Conservation (phyloP, 2,888 invertebrate genomes). For the Drosophila picticornis region DNA sequence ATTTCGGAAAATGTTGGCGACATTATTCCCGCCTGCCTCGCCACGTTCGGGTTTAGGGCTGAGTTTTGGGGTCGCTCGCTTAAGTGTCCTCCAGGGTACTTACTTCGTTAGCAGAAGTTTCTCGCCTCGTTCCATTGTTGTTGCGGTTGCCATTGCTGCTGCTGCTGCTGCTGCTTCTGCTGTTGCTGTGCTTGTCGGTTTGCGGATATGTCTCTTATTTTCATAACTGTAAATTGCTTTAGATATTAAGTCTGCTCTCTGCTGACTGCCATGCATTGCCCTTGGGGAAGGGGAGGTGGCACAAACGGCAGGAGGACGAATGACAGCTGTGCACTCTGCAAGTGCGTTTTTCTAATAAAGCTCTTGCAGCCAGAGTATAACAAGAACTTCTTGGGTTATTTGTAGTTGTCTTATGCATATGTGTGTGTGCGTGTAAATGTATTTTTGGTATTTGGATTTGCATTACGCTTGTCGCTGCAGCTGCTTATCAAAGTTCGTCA, state of each 20-base stretch:
- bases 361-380: slow-evolving; percentile 58
- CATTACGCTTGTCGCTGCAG: slow-evolving; percentile 17
- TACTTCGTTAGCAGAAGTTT: slow-evolving; percentile 81
- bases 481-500: slow-evolving; percentile 36
- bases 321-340: slow-evolving; percentile 45
- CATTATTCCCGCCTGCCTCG: slow-evolving; percentile 64
- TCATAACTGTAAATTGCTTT: slow-evolving; percentile 84
- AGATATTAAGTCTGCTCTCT: slow-evolving; percentile 80
- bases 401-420: slow-evolving; percentile 10
- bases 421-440: slow-evolving; percentile 7
- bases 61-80: slow-evolving; percentile 70
- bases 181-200: slow-evolving; percentile 65
- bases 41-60: slow-evolving; percentile 26
- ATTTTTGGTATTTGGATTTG: slow-evolving; percentile 20
- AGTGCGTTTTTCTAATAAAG: slow-evolving; percentile 59
- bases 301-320: background rate
- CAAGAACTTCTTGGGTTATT: slow-evolving; percentile 44
- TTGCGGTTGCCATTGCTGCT: slow-evolving; percentile 31
- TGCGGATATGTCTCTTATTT: slow-evolving; percentile 83
- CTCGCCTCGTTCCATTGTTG: slow-evolving; percentile 58
- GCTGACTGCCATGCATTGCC: slow-evolving; percentile 39
- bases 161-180: background rate
- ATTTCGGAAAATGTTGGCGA: slow-evolving; percentile 81
- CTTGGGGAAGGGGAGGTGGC: background rate
- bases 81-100: slow-evolving; percentile 84